A percentile compares a stretch with the other conserved stretches of the same genome.
Evolutionary conservation across 2,888 invertebrate species (phyloP).

Genomic region (Lampropteryx suffumata): DNA sequence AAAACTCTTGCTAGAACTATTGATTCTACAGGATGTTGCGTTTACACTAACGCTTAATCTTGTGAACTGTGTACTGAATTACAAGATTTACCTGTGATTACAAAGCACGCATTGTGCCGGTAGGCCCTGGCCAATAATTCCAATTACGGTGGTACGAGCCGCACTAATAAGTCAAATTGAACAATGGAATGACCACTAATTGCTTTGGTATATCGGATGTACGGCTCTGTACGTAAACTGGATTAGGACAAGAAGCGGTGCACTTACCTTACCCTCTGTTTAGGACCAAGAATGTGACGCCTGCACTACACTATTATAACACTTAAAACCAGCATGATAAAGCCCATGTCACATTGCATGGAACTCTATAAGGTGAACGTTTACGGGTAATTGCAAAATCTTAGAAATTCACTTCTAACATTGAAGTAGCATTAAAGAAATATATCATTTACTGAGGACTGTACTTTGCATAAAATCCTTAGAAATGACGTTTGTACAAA

Average conservation of each 20-base stretch:
- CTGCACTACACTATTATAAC: neutral
- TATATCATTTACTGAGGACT: no score
- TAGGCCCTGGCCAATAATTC: conserved; percentile 56
- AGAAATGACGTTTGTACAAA: conserved; percentile 39
- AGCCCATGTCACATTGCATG: no score
- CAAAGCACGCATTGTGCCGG: conserved; percentile 39
- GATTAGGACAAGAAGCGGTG: conserved; percentile 25
- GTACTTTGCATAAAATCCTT: conserved; percentile 25
- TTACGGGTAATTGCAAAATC: no score
- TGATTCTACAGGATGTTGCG: neutral
- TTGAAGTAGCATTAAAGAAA: no score
- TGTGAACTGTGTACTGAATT: conserved; percentile 21
- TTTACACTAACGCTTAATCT: neutral
- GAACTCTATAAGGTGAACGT: no score
- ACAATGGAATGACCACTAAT: conserved; percentile 66
- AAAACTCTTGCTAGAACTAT: neutral
- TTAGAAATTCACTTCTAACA: no score
- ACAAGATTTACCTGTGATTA: conserved; percentile 45
- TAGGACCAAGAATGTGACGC: neutral
- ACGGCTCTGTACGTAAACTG: conserved; percentile 22
- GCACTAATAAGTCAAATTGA: conserved; percentile 74
- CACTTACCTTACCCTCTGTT: conserved; percentile 14
- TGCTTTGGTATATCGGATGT: conserved; percentile 47
- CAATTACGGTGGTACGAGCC: conserved; percentile 58
- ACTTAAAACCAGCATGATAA: no score